Percentiles rank a stretch among this genome's conserved stretches.
These are phyloP conservation scores for Limnothrissa miodon DNA, from an alignment of 2,113 vertebrate genomes.

Conservation along the genomic window DNA sequence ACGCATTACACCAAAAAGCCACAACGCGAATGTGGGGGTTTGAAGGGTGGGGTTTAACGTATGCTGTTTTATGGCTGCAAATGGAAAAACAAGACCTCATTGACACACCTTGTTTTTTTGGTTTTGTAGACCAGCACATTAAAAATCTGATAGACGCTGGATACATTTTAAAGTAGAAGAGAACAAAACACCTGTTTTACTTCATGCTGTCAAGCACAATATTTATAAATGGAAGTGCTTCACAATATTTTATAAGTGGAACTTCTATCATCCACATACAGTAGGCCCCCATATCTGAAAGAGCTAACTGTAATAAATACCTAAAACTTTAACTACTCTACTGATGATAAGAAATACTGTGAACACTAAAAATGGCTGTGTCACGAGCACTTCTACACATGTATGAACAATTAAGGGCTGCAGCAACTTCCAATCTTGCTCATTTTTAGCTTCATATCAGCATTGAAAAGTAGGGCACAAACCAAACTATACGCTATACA, in stretches of 20 bases:
- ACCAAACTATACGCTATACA: not conserved
- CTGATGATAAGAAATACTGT: not conserved
- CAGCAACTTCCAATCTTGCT: not conserved
- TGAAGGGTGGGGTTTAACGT: constrained; percentile 67
- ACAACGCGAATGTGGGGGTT: constrained; percentile 45
- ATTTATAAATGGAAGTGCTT: constrained; percentile 72
- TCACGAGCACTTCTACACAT: not conserved
- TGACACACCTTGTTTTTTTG: constrained; percentile 73
- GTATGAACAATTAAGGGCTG: not conserved
- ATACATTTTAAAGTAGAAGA: constrained; percentile 64
- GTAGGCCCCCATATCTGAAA: constrained; percentile 60
- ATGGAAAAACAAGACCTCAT: constrained; percentile 64
- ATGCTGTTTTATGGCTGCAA: constrained; percentile 64
- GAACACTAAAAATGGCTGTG: no score
- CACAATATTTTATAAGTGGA: no score
- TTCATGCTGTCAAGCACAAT: constrained; percentile 63
- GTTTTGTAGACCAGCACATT: constrained; percentile 62
- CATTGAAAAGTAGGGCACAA: not conserved
- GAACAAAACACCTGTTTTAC: constrained; percentile 61
- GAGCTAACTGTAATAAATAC: no score
- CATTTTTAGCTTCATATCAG: not conserved
- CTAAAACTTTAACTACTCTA: constrained; percentile 34
- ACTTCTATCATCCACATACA: constrained; percentile 66
- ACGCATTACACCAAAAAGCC: constrained; percentile 51
- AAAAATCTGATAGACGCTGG: constrained; percentile 67